Evolutionary conservation across 2,113 vertebrate genomes (phyloP).

Genomic region (Fukomys damarensis): DNA sequence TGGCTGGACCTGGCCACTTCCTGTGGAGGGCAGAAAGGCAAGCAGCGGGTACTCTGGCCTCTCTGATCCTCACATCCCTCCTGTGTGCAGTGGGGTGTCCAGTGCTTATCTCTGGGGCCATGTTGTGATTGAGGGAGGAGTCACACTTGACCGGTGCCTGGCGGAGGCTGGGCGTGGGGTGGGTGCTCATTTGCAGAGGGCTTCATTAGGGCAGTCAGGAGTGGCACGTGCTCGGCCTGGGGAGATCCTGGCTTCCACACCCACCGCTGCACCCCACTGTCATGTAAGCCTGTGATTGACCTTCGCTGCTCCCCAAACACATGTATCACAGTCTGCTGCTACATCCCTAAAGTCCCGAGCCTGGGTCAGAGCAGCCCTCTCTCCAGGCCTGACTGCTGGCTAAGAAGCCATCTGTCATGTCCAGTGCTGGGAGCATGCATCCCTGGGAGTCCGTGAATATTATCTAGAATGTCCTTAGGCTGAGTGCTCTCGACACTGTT

Average conservation of each 20-base stretch:
- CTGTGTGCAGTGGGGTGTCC: neutral
- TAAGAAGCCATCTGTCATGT: neutral
- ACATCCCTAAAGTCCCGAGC: neutral
- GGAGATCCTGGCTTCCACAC: neutral
- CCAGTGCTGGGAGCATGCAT: neutral
- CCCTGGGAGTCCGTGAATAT: neutral
- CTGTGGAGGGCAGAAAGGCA: neutral
- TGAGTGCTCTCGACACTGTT: slow-evolving; percentile 1
- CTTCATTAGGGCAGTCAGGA: neutral
- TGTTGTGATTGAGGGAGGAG: neutral
- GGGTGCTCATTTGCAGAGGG: neutral
- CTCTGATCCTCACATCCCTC: neutral
- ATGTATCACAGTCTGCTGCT: neutral
- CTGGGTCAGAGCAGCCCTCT: neutral
- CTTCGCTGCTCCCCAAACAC: neutral
- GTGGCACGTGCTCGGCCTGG: neutral
- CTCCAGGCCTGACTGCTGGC: neutral
- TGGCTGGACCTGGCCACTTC: neutral
- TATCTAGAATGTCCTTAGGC: slow-evolving; percentile 20
- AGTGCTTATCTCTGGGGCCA: neutral
- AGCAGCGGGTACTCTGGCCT: neutral
- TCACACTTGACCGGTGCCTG: neutral
- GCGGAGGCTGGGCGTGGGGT: neutral
- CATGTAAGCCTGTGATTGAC: neutral
- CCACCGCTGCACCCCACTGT: neutral